Base-by-base conservation (phyloP, 2,113 vertebrate species). In the Bucco capensis region DNA sequence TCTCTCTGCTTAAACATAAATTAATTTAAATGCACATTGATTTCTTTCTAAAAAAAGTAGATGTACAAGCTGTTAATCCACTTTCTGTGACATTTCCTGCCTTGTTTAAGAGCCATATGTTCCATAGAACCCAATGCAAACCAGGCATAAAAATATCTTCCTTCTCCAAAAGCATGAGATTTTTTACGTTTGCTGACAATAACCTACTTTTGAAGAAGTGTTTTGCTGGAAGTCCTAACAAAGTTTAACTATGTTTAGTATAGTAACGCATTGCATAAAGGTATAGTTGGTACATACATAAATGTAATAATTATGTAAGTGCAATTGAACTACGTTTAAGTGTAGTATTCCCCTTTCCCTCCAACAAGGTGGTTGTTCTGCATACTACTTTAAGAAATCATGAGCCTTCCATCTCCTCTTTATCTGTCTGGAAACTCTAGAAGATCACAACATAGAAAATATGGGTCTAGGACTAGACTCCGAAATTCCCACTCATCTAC, bases 21-120 rank as follows among this genome's bases (percentile, higher is more conserved):
- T 72, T 83, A 12, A 64, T 76, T 82, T 35, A 92, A 85, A 83
- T 65, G 2, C 8, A 54, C 46, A 50, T 61, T 73, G 57, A 75
- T 93, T 87, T 93, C 13, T 87, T 72, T 83, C 28, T 50, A 76
- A 79, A 94, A 91, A 46, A 79, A 79, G 31, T 49, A 89, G 18
- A 27, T 27, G 5, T 23, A 44, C 3, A 9, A 72, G 14, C 12
- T 89, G 31, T 72, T 93, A 89, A 87, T 66, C 19, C 37, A 91
- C 31, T 8, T 66, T 64, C 18, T 79, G 49, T 64, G 74, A 81
- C 53, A 86, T 93, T 56, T 86, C 60, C 22, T 78, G 27, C 24
- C 25, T 88, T 79, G 19, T 51, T 80, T 78, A 77, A 71, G 49
- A 72, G 19, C 15, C 53, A 15, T 84, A 37, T 72, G 21, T 79